Conservation (phyloP, 2,888 invertebrate genomes). For the Achlya flavicornis region DNA sequence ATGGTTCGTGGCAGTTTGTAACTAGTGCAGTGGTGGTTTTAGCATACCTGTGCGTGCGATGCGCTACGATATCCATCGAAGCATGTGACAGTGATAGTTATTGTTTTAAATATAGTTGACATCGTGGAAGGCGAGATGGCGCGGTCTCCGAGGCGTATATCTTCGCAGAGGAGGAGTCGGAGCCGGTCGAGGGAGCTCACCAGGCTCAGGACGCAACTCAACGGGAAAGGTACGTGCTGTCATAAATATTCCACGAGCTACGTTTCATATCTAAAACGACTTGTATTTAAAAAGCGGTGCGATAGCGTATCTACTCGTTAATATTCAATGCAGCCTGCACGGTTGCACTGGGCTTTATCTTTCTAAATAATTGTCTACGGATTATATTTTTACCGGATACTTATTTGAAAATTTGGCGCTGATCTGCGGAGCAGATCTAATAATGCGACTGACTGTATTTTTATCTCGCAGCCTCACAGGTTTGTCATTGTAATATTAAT, state of each 20-base stretch:
- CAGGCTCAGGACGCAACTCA: slow-evolving; percentile 68
- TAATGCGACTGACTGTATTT: too few relatives aligned
- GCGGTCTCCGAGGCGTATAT: slow-evolving; percentile 71
- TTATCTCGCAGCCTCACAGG: neutral
- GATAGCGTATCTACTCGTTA: neutral
- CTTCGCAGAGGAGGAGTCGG: slow-evolving; percentile 64
- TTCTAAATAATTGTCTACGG: neutral
- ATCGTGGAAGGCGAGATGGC: slow-evolving; percentile 56
- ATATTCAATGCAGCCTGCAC: neutral
- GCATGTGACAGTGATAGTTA: slow-evolving; percentile 37
- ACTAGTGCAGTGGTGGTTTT: slow-evolving; percentile 29
- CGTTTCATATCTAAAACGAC: neutral
- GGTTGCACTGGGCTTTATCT: neutral
- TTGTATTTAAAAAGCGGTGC: neutral
- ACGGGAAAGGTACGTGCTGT: slow-evolving; percentile 64
- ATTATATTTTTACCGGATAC: neutral
- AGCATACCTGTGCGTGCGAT: slow-evolving; percentile 17
- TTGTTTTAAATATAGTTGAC: slow-evolving; percentile 17
- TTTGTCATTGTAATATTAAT: too few relatives aligned
- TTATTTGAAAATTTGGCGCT: neutral
- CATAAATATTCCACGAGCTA: neutral
- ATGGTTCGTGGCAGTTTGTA: slow-evolving; percentile 24
- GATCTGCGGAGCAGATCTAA: too few relatives aligned
- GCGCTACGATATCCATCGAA: slow-evolving; percentile 14
- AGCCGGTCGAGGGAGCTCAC: slow-evolving; percentile 70